These are phyloP conservation scores for Lindbergichthys nudifrons DNA, from an alignment of 2,797 vertebrate species.

Conservation along the genomic window DNA sequence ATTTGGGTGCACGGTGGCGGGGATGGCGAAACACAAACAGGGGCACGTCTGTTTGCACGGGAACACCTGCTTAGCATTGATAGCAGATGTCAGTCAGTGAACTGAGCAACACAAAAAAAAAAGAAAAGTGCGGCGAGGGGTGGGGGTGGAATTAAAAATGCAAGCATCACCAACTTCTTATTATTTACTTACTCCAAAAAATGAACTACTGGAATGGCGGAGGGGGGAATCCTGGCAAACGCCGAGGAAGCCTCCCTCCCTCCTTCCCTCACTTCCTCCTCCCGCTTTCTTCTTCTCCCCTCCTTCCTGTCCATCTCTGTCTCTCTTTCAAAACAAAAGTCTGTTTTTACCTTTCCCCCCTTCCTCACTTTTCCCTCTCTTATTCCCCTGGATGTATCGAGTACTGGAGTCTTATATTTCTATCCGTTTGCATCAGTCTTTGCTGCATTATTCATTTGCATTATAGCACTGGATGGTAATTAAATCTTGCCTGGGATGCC, in stretches of 20 bases:
- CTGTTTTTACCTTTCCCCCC: conserved; percentile 48
- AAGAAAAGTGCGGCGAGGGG: conserved; percentile 57
- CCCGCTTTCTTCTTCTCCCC: conserved; percentile 13
- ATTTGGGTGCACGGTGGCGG: conserved; percentile 92
- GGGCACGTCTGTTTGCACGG: conserved; percentile 97
- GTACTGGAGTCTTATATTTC: conserved; percentile 75
- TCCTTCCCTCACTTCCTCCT: conserved; percentile 25
- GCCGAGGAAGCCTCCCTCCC: conserved; percentile 61
- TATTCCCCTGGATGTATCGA: conserved; percentile 23
- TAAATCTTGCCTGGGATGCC: conserved; percentile 81
- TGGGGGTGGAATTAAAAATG: conserved; percentile 85
- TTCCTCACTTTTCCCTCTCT: background rate
- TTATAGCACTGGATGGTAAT: conserved; percentile 84
- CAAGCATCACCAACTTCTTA: conserved; percentile 89
- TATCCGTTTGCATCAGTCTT: conserved; percentile 84
- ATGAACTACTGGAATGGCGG: conserved; percentile 83
- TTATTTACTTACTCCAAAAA: conserved; percentile 85
- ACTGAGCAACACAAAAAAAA: conserved; percentile 84
- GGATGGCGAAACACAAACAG: conserved; percentile 95
- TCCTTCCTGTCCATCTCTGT: conserved; percentile 49
- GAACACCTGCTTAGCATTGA: conserved; percentile 99
- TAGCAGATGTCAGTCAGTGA: conserved; percentile 99
- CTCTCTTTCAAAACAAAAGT: conserved; percentile 40
- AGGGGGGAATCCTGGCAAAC: conserved; percentile 73
- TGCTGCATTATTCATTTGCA: conserved; percentile 89